These are phyloP conservation scores for Haliclona indistincta DNA, from an alignment of 37 sponge, comb jelly and placozoan genomes.

Conservation along the genomic window DNA sequence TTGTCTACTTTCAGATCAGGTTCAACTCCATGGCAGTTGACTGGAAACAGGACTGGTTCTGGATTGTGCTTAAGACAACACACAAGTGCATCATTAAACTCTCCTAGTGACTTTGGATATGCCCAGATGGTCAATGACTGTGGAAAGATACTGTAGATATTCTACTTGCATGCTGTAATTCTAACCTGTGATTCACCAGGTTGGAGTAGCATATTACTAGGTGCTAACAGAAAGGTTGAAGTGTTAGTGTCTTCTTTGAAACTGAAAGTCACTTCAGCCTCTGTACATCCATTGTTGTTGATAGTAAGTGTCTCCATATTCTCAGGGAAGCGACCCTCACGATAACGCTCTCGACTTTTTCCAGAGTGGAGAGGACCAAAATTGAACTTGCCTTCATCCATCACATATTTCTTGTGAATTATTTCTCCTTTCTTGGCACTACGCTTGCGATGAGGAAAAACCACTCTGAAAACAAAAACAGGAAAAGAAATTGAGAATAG, in stretches of 20 bases:
- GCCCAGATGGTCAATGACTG: constrained; percentile 91
- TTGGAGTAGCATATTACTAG: constrained; percentile 75
- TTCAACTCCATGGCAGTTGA: constrained; percentile 84
- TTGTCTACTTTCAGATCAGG: constrained; percentile 91
- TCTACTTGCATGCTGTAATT: neutral
- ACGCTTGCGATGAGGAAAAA: constrained; percentile 84
- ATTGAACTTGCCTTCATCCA: constrained; percentile 58
- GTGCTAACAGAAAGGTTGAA: constrained; percentile 89
- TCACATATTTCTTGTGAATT: constrained; percentile 85
- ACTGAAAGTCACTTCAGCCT: constrained; percentile 71
- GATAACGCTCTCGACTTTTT: constrained; percentile 84
- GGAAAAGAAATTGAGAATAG: neutral
- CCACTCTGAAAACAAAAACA: constrained; percentile 37
- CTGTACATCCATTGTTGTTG: constrained; percentile 67
- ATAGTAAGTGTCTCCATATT: constrained; percentile 94
- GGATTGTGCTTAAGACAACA: constrained; percentile 93
- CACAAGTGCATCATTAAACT: constrained; percentile 81
- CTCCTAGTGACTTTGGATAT: constrained; percentile 73
- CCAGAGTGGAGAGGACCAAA: constrained; percentile 96
- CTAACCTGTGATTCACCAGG: constrained; percentile 83
- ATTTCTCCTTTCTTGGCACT: constrained; percentile 71
- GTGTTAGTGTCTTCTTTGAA: constrained; percentile 85
- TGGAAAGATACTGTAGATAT: neutral
- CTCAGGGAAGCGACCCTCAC: constrained; percentile 86
- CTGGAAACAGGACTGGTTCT: constrained; percentile 74